Conservation (phyloP, 1,140 invertebrate species). For the Drosophila azteca region DNA sequence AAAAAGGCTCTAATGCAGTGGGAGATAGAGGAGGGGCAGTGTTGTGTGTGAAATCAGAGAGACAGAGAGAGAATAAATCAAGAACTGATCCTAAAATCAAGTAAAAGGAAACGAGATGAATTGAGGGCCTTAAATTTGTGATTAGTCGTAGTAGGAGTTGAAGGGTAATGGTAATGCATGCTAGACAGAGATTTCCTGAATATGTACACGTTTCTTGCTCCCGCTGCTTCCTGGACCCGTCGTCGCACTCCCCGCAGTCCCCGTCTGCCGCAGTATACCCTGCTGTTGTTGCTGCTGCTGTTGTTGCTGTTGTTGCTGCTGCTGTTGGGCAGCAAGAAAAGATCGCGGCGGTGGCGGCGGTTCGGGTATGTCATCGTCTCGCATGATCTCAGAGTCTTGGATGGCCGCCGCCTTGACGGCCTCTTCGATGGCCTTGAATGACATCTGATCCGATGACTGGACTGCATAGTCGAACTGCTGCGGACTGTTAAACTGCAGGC, state of each 20-base stretch:
- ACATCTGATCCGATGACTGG: constrained; percentile 84
- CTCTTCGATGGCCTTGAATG: constrained; percentile 84
- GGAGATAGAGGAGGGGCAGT: neutral
- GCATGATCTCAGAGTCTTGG: constrained; percentile 72
- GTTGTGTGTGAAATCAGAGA: neutral
- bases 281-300: constrained; percentile 47
- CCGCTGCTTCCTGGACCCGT: constrained; percentile 85
- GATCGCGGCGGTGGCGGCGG: constrained; percentile 88
- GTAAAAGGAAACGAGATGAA: constrained; percentile 3
- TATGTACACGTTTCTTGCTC: constrained; percentile 93
- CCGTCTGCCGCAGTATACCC: constrained; percentile 87
- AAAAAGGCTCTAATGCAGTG: constrained; percentile 10
- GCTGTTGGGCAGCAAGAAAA: constrained; percentile 70
- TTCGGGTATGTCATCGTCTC: constrained; percentile 87
- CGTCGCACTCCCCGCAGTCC: constrained; percentile 83
- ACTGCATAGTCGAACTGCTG: constrained; percentile 79
- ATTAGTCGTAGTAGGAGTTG: neutral
- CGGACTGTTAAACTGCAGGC: constrained; percentile 45
- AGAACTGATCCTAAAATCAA: constrained; percentile 6
- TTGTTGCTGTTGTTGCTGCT: constrained; percentile 82
- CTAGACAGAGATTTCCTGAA: constrained; percentile 94
- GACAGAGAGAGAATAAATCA: neutral
- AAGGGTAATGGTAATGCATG: constrained; percentile 29
- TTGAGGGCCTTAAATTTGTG: constrained; percentile 11
- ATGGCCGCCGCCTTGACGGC: constrained; percentile 82